These are phyloP conservation scores for Phortica variegata DNA, from an alignment of 1,140 invertebrate genomes.

Conservation along the genomic window DNA sequence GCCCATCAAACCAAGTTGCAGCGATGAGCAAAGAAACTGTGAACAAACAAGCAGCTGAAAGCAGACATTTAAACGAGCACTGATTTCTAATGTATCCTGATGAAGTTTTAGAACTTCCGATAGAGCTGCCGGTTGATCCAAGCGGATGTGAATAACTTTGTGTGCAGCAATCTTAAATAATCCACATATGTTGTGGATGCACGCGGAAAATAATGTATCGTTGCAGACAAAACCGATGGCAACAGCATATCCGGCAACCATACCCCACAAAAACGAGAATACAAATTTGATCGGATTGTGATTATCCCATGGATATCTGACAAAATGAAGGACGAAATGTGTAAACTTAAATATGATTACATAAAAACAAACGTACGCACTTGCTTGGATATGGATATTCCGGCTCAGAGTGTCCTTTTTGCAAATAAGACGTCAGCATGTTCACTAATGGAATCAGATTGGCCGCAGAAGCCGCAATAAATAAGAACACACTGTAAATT, in stretches of 20 bases:
- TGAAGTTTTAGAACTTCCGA: conserved; percentile 12
- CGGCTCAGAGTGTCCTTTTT: no score
- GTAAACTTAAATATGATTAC: no score
- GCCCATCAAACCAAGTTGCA: conserved; percentile 29
- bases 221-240: conserved; percentile 21
- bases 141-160: conserved; percentile 11
- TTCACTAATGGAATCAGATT: no score
- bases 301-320: conserved; percentile 34
- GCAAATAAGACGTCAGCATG: no score
- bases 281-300: conserved; percentile 11
- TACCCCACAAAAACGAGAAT: conserved; percentile 30
- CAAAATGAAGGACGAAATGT: no score
- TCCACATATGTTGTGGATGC: conserved; percentile 26
- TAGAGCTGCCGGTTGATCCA: conserved; percentile 9
- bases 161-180: conserved; percentile 18
- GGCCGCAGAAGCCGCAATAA: no score
- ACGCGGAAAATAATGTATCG: conserved; percentile 25
- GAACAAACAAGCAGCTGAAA: conserved; percentile 25
- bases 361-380: no score
- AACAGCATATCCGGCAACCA: conserved; percentile 18
- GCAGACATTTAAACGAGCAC: conserved; percentile 9
- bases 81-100: conserved; percentile 5
- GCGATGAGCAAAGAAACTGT: conserved; percentile 18
- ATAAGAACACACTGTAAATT: no score
- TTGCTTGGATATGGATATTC: no score